Conservation (phyloP, 1,140 invertebrate species). For the Diachasmimorpha longicaudata region DNA sequence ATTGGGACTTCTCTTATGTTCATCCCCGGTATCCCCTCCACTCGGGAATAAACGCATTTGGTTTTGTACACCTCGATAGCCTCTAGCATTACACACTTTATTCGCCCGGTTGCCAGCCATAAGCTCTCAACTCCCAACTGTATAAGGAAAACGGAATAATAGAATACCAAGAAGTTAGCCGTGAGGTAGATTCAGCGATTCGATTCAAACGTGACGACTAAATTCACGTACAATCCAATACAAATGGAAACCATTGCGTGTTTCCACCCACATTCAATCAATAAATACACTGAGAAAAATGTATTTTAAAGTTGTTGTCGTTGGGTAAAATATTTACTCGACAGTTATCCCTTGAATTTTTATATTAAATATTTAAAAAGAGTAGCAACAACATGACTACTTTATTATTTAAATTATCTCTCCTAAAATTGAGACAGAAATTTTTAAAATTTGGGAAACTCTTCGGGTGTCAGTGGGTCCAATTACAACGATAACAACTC, state of each 20-base stretch:
- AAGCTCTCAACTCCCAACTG: not conserved
- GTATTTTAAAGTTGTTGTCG: no score
- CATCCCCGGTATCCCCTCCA: not conserved
- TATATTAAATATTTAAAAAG: no score
- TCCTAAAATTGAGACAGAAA: no score
- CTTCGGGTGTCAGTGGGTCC: no score
- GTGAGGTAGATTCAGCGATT: slow-evolving; percentile 3
- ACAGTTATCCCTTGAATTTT: no score
- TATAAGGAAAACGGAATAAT: slow-evolving; percentile 23
- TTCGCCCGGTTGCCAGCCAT: not conserved
- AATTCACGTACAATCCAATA: slow-evolving; percentile 15
- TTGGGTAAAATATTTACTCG: no score
- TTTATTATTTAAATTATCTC: no score
- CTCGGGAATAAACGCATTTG: not conserved
- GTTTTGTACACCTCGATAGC: not conserved
- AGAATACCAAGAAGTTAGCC: slow-evolving; percentile 16
- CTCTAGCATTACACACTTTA: slow-evolving; percentile 7
- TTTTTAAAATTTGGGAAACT: no score
- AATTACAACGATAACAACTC: no score
- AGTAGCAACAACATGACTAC: no score
- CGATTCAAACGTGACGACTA: slow-evolving; percentile 19
- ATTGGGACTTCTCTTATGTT: not conserved
- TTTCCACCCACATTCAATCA: no score
- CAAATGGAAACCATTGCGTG: not conserved
- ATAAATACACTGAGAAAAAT: no score